Base-by-base conservation (phyloP, 2,113 vertebrate species). In the Asarcornis scutulata region DNA sequence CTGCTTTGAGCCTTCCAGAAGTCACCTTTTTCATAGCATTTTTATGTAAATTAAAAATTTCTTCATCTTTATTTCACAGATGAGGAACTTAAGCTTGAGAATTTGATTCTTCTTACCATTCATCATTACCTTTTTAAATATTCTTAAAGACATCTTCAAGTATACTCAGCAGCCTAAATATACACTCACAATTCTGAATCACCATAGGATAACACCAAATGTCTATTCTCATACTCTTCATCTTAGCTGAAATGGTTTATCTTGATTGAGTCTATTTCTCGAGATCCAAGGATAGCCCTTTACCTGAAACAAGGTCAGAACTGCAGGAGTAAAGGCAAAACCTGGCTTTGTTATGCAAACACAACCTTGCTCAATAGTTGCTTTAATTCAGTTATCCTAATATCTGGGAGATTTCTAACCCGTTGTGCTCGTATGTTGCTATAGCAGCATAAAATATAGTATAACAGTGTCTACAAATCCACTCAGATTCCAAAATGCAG, bases 371-470 rank as follows among this genome's bases (percentile, higher is more conserved):
- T 91, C 58, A 73, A 55, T 42, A 95, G 62, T 90, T 82, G 66
- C n/a, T 73, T 94, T 82, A 88, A 86, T 96, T 96, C 63, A 46
- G 18, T 66, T 91, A 88, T 91, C 40, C 83, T 90, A 92, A 84
- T 94, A 94, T 79, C 76, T 52, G 17, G 59, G 66, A 88, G 73
- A 68, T 68, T 86, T 92, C 93, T 62, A 80, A 88, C 32, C 84
- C 86, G 11, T 52, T 52, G 64, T 46, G 21, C 73, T 94, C n/a
- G 4, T 34, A n/a, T 29, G 96, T 96, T 96, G 96, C 96, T 91
- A 96, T 94, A 88, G 93, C 44, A 95, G 88, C 93, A 21, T 73
- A 78, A 82, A 71, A 83, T 81, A 79, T 18, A 79, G 53, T 21
- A 72, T 13, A 94, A 66, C 75, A 38, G 36, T 21, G 60, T 53